phyloP scores from a whole-genome alignment of 2,888 invertebrate species.

The Nasonovia ribisnigri region DNA sequence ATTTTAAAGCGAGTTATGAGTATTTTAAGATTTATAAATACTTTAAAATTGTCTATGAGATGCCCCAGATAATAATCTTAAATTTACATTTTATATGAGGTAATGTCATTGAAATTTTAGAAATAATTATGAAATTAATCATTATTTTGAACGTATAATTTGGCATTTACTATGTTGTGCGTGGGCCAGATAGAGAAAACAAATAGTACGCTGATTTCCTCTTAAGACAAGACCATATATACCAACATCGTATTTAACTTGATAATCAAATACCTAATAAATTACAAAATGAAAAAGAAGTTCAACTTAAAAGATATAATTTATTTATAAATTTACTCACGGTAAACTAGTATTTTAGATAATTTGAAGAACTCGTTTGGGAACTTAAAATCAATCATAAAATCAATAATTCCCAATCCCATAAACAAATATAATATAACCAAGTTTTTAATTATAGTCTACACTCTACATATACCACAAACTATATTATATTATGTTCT shows the following conservation, averaged over 20 bases:
- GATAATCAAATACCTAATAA: background rate
- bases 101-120: no score
- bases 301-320: background rate
- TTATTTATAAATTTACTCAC: background rate
- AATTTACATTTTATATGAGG: no score
- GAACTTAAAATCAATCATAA: background rate
- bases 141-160: no score
- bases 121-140: no score
- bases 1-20: no score
- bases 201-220: no score
- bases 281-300: slow-evolving; percentile 5
- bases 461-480: background rate
- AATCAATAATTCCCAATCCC: background rate
- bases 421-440: background rate
- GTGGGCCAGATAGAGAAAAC: no score
- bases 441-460: background rate
- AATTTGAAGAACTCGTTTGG: background rate
- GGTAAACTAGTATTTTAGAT: background rate
- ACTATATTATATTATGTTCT: background rate
- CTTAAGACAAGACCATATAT: background rate
- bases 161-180: no score
- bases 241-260: background rate
- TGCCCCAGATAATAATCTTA: no score
- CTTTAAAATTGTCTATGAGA: no score
- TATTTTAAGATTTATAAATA: no score